phyloP scores from a whole-genome alignment of 2,797 vertebrate species.

The Huso huso region DNA sequence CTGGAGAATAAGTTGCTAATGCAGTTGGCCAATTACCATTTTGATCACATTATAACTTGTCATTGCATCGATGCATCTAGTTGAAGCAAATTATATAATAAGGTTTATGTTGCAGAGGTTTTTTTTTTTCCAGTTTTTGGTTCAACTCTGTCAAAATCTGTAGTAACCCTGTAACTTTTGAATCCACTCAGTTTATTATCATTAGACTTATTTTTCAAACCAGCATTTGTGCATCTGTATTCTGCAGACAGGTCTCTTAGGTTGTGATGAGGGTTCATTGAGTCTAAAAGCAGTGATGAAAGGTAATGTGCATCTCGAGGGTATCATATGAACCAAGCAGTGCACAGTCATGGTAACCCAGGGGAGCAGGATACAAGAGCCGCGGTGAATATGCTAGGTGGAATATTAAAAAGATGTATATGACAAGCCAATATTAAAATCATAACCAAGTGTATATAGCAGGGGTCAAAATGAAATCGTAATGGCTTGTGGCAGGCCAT shows the following conservation, averaged over 20 bases:
- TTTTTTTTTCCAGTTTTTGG: no score
- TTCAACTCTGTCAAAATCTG: no score
- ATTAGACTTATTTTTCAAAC: neutral
- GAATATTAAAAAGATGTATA: neutral
- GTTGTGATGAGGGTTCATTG: no score
- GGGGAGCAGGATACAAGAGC: neutral
- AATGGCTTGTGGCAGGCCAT: neutral
- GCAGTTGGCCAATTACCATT: no score
- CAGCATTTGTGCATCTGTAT: neutral
- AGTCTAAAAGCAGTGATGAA: neutral
- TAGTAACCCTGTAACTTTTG: no score
- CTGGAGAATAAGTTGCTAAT: no score
- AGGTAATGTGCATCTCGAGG: neutral
- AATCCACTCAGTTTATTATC: no score
- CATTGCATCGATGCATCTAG: no score
- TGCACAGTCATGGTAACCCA: neutral
- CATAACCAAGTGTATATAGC: neutral
- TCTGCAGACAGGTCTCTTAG: neutral
- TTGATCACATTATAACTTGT: no score
- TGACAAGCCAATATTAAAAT: constrained; percentile 1
- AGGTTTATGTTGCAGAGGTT: no score
- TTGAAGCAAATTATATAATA: no score
- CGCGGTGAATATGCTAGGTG: neutral
- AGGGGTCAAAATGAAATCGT: neutral
- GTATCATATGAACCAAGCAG: neutral